A percentile compares a stretch with the other conserved stretches of the same genome.
Conservation (phyloP, 2,888 invertebrate species). For the Andrena fulva region DNA sequence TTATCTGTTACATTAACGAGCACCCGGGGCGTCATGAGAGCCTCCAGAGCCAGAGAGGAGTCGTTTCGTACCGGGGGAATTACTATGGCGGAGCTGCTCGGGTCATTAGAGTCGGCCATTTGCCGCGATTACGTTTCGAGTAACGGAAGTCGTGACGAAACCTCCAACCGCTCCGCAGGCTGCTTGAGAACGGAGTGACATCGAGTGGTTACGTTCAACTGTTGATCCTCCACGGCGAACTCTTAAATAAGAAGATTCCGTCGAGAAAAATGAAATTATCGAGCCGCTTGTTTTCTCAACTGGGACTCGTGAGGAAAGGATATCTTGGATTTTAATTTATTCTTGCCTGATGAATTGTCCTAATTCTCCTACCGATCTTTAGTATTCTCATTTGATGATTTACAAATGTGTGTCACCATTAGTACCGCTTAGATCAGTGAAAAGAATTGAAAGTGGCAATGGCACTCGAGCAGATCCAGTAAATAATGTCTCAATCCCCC, state of each 20-base stretch:
- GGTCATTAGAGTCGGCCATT: slow-evolving; percentile 60
- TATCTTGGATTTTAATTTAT: too few relatives aligned
- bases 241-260: too few relatives aligned
- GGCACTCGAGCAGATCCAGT: not conserved
- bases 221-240: not conserved
- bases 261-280: slow-evolving; percentile 1
- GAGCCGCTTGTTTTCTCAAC: too few relatives aligned
- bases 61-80: slow-evolving; percentile 42
- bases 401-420: too few relatives aligned
- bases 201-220: not conserved
- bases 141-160: slow-evolving; percentile 61
- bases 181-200: not conserved
- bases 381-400: too few relatives aligned
- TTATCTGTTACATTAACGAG: slow-evolving; percentile 60
- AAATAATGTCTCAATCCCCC: slow-evolving; percentile 51
- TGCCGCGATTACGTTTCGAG: slow-evolving; percentile 56
- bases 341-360: too few relatives aligned
- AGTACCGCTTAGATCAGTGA: not conserved
- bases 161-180: not conserved
- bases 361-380: too few relatives aligned
- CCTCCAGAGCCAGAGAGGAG: slow-evolving; percentile 20
- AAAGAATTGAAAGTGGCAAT: slow-evolving; percentile 1
- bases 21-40: slow-evolving; percentile 42
- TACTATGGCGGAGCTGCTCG: slow-evolving; percentile 45
- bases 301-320: too few relatives aligned